Base-by-base conservation (phyloP, 2,113 vertebrate genomes). In the Macaca mulatta region DNA sequence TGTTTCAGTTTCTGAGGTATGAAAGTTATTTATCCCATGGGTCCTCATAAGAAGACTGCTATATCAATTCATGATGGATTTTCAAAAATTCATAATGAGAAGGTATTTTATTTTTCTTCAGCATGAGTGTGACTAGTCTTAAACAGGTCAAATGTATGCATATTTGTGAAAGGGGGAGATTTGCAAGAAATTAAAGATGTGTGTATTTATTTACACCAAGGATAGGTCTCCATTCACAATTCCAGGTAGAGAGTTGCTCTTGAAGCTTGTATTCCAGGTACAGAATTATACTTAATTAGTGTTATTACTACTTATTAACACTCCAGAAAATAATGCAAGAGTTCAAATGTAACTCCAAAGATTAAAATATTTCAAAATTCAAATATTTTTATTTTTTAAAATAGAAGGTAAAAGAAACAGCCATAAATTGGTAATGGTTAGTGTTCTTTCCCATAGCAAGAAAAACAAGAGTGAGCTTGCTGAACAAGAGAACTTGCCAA, bases 41-140 rank as follows among this genome's bases (percentile, higher is more conserved):
- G 30, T 83, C 13, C 32, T 77, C 22, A 38, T 32, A 88, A 78
- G 40, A 90, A 90, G 18, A 55, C 3, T 16, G 13, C 38, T 93
- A 79, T 77, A 81, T 83, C 93, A 95, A 97, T 93, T 92, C n/a
- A 85, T 80, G 55, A 90, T 40, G 8, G 48, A 30, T 30, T 64
- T 64, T 64, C 13, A 6, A 64, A 69, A 95, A 97, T 94, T 93
- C 43, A 85, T 80, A 48, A 90, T 61, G 14, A 43, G 55, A 90
- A 93, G 55, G 55, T 61, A 59, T 43, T 27, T 96, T 94, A 79
- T 40, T 25, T 94, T 96, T 12, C n/a, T 35, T 75, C 40, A 91
- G 35, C 38, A 85, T 16, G 3, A 22, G 17, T 75, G n/a, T 55
- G 40, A 87, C 86, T n/a, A 93, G 57, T 77, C 45, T 57, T 86